A percentile compares a stretch with the other conserved stretches of the same genome.
These are phyloP conservation scores for Cochlearius cochlearius DNA, from an alignment of 2,113 vertebrate species.

Conservation along the genomic window DNA sequence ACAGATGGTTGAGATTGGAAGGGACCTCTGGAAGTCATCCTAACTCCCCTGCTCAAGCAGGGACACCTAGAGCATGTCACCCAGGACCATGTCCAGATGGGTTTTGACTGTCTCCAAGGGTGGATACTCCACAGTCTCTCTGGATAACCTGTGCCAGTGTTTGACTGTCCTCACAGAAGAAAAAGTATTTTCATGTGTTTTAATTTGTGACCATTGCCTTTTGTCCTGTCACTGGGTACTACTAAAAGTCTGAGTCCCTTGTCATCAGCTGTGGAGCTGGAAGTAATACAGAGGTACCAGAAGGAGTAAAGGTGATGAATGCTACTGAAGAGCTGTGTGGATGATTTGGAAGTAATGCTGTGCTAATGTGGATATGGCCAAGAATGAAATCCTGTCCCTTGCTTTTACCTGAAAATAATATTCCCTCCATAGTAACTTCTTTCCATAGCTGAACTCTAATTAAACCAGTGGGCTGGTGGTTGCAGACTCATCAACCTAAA, in stretches of 20 bases:
- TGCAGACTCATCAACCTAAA: neutral
- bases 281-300: neutral
- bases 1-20: neutral
- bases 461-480: neutral
- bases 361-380: neutral
- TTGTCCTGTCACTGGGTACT: neutral
- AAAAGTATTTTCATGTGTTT: neutral
- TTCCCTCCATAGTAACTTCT: neutral
- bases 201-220: neutral
- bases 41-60: neutral
- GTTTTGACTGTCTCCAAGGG: neutral
- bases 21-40: neutral
- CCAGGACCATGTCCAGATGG: fast-evolving
- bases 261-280: neutral
- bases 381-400: neutral
- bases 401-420: neutral
- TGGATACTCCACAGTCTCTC: neutral
- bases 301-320: neutral
- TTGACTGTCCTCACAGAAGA: neutral
- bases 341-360: neutral
- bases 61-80: neutral
- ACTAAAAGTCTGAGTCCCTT: neutral
- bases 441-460: neutral
- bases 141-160: neutral
- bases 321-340: neutral